Evolutionary conservation across 2,888 invertebrate genomes (phyloP).

Genomic region (Alsophila aescularia): DNA sequence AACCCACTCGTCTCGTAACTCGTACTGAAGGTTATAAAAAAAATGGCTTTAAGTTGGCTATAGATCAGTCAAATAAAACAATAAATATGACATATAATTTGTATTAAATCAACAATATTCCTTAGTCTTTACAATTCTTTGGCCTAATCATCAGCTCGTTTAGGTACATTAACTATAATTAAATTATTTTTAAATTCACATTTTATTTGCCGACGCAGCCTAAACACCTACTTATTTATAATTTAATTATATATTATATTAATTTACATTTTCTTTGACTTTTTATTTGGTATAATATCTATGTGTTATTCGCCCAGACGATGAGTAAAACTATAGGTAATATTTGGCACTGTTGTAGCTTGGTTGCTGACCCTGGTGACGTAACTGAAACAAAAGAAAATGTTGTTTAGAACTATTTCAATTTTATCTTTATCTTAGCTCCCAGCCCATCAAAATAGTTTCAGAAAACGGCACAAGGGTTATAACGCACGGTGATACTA

Average conservation of each 20-base stretch:
- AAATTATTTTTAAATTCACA: slow-evolving; percentile 69
- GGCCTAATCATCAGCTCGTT: slow-evolving; percentile 79
- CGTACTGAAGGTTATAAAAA: no score
- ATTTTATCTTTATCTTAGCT: no score
- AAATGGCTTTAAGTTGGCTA: no score
- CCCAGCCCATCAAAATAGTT: no score
- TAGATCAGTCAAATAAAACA: slow-evolving; percentile 50
- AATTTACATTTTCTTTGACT: slow-evolving; percentile 35
- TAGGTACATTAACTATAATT: slow-evolving; percentile 62
- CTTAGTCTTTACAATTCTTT: slow-evolving; percentile 82
- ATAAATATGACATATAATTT: slow-evolving; percentile 75
- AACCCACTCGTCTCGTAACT: no score
- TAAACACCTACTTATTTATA: slow-evolving; percentile 67
- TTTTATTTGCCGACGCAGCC: slow-evolving; percentile 60
- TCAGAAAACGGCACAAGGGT: no score
- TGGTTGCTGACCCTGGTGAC: slow-evolving; percentile 74
- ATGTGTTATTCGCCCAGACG: slow-evolving; percentile 72
- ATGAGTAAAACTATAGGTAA: slow-evolving; percentile 65
- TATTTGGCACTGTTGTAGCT: slow-evolving; percentile 69
- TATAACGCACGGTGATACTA: no score
- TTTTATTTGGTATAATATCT: slow-evolving; percentile 46
- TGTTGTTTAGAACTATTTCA: neutral
- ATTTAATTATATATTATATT: slow-evolving; percentile 49
- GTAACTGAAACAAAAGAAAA: slow-evolving; percentile 66
- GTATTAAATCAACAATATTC: slow-evolving; percentile 84